Conservation (phyloP, 2,888 invertebrate species). For the Dascillus cervinus region DNA sequence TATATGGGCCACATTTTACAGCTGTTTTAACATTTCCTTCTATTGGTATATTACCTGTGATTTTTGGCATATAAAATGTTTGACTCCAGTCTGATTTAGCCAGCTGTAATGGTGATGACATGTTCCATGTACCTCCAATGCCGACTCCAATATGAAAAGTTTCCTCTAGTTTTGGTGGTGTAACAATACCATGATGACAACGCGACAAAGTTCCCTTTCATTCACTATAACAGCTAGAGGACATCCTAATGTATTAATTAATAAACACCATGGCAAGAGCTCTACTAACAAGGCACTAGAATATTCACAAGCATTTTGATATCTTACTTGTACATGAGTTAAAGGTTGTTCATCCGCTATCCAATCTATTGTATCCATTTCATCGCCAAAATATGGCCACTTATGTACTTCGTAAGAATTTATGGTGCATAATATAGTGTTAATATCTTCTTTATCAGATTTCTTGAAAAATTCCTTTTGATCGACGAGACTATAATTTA, state of each 20-base stretch:
- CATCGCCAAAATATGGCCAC: slow-evolving; percentile 52
- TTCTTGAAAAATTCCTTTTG: slow-evolving; percentile 48
- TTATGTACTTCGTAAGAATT: slow-evolving; percentile 33
- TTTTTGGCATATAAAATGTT: slow-evolving; percentile 55
- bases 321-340: slow-evolving; percentile 51
- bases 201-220: slow-evolving; percentile 44
- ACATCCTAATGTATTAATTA: slow-evolving; percentile 60
- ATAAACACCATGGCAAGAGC: slow-evolving; percentile 65
- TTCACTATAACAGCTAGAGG: slow-evolving; percentile 49
- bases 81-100: slow-evolving; percentile 53
- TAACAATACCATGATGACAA: slow-evolving; percentile 45
- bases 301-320: slow-evolving; percentile 45
- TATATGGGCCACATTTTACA: slow-evolving; percentile 48
- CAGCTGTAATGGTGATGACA: slow-evolving; percentile 50
- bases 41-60: slow-evolving; percentile 53
- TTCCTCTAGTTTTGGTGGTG: slow-evolving; percentile 53
- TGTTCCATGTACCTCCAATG: slow-evolving; percentile 43
- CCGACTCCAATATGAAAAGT: slow-evolving; percentile 53
- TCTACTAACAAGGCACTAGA: slow-evolving; percentile 60
- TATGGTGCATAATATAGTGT: slow-evolving; percentile 39
- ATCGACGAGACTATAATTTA: slow-evolving; percentile 50
- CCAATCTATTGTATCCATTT: slow-evolving; percentile 44
- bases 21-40: slow-evolving; percentile 49
- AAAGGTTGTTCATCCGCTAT: slow-evolving; percentile 49
- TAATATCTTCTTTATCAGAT: slow-evolving; percentile 42